phyloP scores from a whole-genome alignment of 1,140 invertebrate species.

The Phenacoccus solenopsis region DNA sequence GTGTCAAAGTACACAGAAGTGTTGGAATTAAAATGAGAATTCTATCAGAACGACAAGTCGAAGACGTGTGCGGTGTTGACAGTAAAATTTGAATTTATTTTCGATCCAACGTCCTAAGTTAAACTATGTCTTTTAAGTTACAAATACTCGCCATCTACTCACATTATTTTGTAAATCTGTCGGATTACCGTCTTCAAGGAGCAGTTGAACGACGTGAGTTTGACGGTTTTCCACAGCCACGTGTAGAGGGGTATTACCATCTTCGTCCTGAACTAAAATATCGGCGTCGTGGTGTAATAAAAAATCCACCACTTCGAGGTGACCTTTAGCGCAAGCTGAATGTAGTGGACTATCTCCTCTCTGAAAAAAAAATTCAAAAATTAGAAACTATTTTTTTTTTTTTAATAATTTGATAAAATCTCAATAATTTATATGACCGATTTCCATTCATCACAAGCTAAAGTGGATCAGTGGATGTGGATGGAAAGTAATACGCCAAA shows the following conservation, averaged over 20 bases:
- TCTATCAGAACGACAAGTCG: no score
- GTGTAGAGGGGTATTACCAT: slow-evolving; percentile 68
- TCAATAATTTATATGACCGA: no score
- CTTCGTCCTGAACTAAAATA: slow-evolving; percentile 49
- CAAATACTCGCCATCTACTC: slow-evolving; percentile 24
- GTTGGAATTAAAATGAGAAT: background rate
- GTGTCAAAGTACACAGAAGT: background rate
- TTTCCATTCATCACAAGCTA: no score
- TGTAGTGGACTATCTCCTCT: slow-evolving; percentile 55
- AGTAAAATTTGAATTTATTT: background rate
- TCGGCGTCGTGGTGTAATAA: slow-evolving; percentile 41
- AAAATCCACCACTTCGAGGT: slow-evolving; percentile 50
- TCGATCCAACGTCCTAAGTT: background rate
- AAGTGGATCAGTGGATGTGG: no score
- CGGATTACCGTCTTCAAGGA: slow-evolving; percentile 45
- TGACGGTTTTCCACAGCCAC: slow-evolving; percentile 66
- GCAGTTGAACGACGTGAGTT: slow-evolving; percentile 52
- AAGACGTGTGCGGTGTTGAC: background rate
- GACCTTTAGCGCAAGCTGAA: slow-evolving; percentile 56
- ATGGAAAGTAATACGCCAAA: no score
- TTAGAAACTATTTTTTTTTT: background rate
- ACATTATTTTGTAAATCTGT: slow-evolving; percentile 44
- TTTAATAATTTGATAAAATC: no score
- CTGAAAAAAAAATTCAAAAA: slow-evolving; percentile 32
- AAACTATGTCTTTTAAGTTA: background rate